Evolutionary conservation across 2,113 vertebrate genomes (phyloP), one percentile per base, ranked within the genome.

Genomic region (Actinemys pallida): DNA sequence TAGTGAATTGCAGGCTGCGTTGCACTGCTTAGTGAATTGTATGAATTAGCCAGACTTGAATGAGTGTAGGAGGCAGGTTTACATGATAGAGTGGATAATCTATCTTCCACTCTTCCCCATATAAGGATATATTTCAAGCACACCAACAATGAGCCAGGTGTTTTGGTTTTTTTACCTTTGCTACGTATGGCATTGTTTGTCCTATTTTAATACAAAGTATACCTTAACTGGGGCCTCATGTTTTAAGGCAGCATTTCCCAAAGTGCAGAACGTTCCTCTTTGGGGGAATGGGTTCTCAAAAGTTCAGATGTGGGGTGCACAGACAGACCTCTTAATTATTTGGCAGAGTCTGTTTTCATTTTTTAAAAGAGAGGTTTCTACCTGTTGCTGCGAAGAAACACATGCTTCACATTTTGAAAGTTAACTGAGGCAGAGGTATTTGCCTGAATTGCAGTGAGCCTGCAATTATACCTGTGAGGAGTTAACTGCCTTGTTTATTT

Each of bases 381-480:
- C 56, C 90, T 76, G 78, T 31, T 79, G 76, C 47, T 90, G 16
- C 45, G 17, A 57, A 88, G 79, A 85, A 72, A 84, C 69, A 69
- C 25, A 5, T 54, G 75, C 53, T 78, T 62, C 69, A 49, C 35
- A 62, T 62, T 12, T 14, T 31, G 53, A 54, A 62, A 62, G 29
- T 16, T 62, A 62, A 72, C 69, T 72, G 69, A 90, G 90, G 65
- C 87, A 12, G 52, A 91, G 89, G 69, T 39, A 94, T 92, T 84
- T 92, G 57, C 1, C 2, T 96, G 57, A 79, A 91, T 93, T 93
- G 86, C 50, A 19, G n/a, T 78, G 81, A 92, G 45, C 75, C 90
- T 91, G 84, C 94, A 96, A 87, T 85, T 85, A 52, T 85, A 93
- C 79, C 81, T 96, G 81, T 93, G 78, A 95, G 94, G 72, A 83